These are phyloP conservation scores for Meriones unguiculatus DNA, from an alignment of 2,113 vertebrate species.

Conservation along the genomic window DNA sequence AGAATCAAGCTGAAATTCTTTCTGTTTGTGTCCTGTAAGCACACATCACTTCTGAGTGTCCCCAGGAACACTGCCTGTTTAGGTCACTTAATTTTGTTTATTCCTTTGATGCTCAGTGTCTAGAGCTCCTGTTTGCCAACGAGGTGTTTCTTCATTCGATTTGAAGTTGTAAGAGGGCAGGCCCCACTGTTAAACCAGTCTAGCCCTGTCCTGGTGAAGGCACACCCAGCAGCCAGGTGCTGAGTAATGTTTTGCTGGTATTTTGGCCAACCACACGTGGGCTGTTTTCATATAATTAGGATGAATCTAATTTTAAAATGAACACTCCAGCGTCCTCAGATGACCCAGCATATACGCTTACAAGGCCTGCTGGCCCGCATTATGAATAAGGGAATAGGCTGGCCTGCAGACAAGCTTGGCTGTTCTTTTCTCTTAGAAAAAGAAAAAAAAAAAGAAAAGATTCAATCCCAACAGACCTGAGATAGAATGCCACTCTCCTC, in stretches of 20 bases:
- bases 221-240: conserved; percentile 24
- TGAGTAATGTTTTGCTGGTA: conserved; percentile 67
- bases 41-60: not conserved
- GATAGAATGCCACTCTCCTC: conserved; percentile 64
- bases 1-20: not conserved
- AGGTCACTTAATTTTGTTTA: not conserved
- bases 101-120: not conserved
- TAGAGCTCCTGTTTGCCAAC: not conserved
- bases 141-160: conserved; percentile 45
- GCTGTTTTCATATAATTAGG: conserved; percentile 76
- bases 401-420: conserved; percentile 60
- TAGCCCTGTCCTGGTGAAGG: not conserved
- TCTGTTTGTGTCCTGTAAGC: not conserved
- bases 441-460: too few species aligned
- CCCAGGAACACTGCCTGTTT: not conserved
- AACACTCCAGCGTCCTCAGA: conserved; percentile 82
- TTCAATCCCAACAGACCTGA: conserved; percentile 26
- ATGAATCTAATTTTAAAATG: conserved; percentile 83
- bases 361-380: conserved; percentile 82
- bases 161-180: conserved; percentile 72
- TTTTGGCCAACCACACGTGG: conserved; percentile 56
- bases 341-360: conserved; percentile 84
- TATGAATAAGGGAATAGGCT: conserved; percentile 81
- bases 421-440: conserved; percentile 55
- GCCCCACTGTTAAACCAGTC: conserved; percentile 39